Evolutionary conservation across 1,140 invertebrate genomes (phyloP).

Genomic region (Sesamia nonagrioides): DNA sequence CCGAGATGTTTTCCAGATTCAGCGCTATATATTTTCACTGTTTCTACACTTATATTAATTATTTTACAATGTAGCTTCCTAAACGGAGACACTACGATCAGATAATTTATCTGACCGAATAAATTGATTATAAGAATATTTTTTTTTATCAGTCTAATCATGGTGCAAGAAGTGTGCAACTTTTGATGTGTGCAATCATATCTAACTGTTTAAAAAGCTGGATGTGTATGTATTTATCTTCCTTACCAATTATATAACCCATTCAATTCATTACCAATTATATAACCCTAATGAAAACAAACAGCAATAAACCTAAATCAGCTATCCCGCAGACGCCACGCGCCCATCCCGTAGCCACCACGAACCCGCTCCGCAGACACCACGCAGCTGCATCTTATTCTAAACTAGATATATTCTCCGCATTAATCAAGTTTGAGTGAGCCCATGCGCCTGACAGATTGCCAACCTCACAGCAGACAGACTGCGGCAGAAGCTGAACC

Average conservation of each 20-base stretch:
- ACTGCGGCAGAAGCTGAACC: background rate
- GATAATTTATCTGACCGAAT: background rate
- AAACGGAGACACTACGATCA: background rate
- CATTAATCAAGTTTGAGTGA: constrained; percentile 28
- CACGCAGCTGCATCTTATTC: constrained; percentile 15
- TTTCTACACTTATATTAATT: background rate
- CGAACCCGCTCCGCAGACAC: background rate
- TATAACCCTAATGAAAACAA: background rate
- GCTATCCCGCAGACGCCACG: background rate
- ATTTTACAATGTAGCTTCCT: background rate
- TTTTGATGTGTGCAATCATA: background rate
- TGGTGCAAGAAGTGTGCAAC: background rate
- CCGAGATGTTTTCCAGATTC: background rate
- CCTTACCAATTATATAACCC: no score
- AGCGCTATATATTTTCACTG: background rate
- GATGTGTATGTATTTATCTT: no score
- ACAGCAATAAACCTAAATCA: background rate
- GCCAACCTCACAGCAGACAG: background rate
- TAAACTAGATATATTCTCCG: constrained; percentile 18
- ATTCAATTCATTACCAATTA: no score
- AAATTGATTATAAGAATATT: background rate
- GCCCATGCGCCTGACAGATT: constrained; percentile 27
- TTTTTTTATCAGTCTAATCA: background rate
- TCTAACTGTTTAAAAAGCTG: no score
- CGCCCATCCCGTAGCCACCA: no score